Conservation (phyloP, 2,113 vertebrate species). For the Narcine bancroftii region DNA sequence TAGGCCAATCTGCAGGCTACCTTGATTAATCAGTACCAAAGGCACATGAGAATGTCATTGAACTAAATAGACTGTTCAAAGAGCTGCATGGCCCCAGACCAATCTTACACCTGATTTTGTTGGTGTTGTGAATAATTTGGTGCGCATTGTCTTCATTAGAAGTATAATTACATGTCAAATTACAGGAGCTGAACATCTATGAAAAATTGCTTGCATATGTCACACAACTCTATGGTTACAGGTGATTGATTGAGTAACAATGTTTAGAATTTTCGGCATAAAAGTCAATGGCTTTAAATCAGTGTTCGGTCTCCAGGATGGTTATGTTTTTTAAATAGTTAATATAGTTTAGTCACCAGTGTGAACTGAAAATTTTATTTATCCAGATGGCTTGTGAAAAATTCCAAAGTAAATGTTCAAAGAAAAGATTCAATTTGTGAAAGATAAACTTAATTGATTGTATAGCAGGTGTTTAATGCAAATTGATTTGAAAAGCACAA, state of each 20-base stretch:
- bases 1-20: slow-evolving; percentile 59
- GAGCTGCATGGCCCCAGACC: not conserved
- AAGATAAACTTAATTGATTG: not conserved
- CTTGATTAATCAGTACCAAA: slow-evolving; percentile 60
- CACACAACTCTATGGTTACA: slow-evolving; percentile 18
- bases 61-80: slow-evolving; percentile 23
- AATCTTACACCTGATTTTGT: slow-evolving; percentile 33
- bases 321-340: not conserved
- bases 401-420: not conserved
- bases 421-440: not conserved
- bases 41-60: slow-evolving; percentile 28
- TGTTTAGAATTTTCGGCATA: slow-evolving; percentile 7
- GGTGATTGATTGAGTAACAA: slow-evolving; percentile 10
- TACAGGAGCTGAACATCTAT: slow-evolving; percentile 21
- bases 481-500: not conserved
- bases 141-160: slow-evolving; percentile 32
- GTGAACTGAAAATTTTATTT: not conserved
- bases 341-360: not conserved
- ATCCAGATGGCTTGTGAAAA: not conserved
- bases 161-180: slow-evolving; percentile 28
- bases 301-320: not conserved
- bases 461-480: not conserved
- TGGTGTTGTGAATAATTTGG: slow-evolving; percentile 28
- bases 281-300: slow-evolving; percentile 5
- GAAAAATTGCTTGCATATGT: slow-evolving; percentile 34